A percentile compares a stretch with the other conserved stretches of the same genome.
These are phyloP conservation scores for Panagrolaimus sp. DNA, from an alignment of 1,140 invertebrate genomes.

Conservation along the genomic window DNA sequence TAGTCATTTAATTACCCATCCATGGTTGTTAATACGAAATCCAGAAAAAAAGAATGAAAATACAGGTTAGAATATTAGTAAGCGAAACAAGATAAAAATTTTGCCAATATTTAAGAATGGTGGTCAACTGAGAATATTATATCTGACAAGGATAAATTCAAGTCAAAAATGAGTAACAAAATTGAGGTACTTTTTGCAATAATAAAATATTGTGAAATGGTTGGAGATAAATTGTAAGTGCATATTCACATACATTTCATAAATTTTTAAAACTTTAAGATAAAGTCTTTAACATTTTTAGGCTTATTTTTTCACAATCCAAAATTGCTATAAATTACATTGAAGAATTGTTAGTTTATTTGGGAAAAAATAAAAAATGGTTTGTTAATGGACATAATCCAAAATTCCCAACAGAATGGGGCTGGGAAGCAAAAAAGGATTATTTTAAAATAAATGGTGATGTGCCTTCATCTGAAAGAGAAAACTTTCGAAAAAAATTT, in stretches of 20 bases:
- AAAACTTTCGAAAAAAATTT: conserved; percentile 48
- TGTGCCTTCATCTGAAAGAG: conserved; percentile 34
- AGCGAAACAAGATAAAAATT: no score
- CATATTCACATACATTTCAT: background rate
- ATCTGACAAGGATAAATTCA: conserved; percentile 44
- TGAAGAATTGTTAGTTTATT: conserved; percentile 61
- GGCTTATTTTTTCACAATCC: conserved; percentile 63
- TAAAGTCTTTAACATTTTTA: conserved; percentile 42
- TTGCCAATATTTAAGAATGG: background rate
- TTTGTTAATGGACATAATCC: conserved; percentile 51
- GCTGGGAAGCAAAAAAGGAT: conserved; percentile 35
- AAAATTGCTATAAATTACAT: conserved; percentile 62
- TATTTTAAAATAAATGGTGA: conserved; percentile 20
- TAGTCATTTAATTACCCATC: no score
- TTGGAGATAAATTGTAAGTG: conserved; percentile 64
- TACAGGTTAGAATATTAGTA: no score
- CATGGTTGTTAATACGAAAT: no score
- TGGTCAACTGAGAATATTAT: conserved; percentile 3
- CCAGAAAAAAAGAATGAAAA: no score
- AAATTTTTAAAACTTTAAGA: conserved; percentile 1
- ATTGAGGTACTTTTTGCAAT: conserved; percentile 61
- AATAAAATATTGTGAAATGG: conserved; percentile 62
- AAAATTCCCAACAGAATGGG: conserved; percentile 43
- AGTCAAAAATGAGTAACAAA: conserved; percentile 62
- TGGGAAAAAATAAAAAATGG: conserved; percentile 53